A percentile compares a stretch with the other conserved stretches of the same genome.
Conservation (phyloP, 2,888 invertebrate species). For the Lasiommata megera region DNA sequence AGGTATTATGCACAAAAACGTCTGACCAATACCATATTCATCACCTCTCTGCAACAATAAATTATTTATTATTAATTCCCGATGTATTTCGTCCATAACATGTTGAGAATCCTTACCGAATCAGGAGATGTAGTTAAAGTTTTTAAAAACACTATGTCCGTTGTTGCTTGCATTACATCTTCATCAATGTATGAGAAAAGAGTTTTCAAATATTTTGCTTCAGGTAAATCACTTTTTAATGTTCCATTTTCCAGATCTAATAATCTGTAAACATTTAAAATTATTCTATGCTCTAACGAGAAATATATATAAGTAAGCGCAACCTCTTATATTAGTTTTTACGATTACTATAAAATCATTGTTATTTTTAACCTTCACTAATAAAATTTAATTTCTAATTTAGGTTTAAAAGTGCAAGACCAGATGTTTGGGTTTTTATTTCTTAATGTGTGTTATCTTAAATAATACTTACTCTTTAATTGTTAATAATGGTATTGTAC, state of each 20-base stretch:
- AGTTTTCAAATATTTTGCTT: constrained; percentile 41
- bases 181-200: constrained; percentile 46
- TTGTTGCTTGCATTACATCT: constrained; percentile 53
- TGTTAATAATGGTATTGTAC: constrained; percentile 30
- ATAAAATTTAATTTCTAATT: too few species aligned
- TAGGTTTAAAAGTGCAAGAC: too few species aligned
- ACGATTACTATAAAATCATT: too few species aligned
- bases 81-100: too few species aligned
- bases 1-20: constrained; percentile 49
- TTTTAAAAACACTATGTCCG: constrained; percentile 48
- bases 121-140: constrained; percentile 39
- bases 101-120: background rate
- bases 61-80: too few species aligned
- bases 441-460: too few species aligned
- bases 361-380: too few species aligned
- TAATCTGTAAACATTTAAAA: constrained; percentile 37
- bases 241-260: constrained; percentile 31
- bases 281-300: too few species aligned
- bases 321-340: too few species aligned
- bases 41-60: constrained; percentile 43
- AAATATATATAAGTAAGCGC: too few species aligned
- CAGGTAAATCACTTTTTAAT: constrained; percentile 28
- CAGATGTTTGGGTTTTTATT: too few species aligned
- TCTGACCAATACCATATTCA: constrained; percentile 43
- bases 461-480: constrained; percentile 35